Base-by-base conservation (phyloP, 2,113 vertebrate species). In the Hoplias malabaricus region DNA sequence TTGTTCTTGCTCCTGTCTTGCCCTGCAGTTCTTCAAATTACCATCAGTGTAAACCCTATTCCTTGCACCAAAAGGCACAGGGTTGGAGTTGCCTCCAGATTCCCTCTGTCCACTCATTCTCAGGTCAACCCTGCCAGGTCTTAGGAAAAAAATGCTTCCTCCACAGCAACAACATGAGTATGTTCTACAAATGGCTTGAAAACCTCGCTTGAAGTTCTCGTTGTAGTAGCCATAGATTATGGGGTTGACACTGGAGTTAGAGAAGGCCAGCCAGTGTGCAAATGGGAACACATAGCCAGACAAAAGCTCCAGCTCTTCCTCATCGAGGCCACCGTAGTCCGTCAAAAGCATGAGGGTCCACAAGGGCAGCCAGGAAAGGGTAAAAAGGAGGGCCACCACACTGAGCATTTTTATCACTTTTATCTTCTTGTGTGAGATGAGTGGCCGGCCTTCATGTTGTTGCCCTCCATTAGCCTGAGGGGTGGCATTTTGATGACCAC, bases 211-310 rank as follows among this genome's bases (percentile, higher is more conserved):
- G 72, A 94, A 94, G 83, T 94, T 94, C 81, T 94, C 90, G 13
- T 94, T 94, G 85, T 91, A 94, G 87, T 94, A 94, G 33, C 93
- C 93, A 0, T 94, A 94, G 75, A 94, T 93, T 63, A 94, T 92
- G 34, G 93, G 93, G 84, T 94, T 94, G 68, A 94, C 53, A 1
- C 93, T 92, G 25, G 92, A 93, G 85, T 94, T 94, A 4, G 92
- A 90, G 81, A 94, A 94, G 21, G 93, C 93, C n/a, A 94, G 85
- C 93, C 93, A 94, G 71, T 94, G 93, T 1, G 93, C 89, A 4
- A 93, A 93, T 0, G 93, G 93, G 50, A 93, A 94, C 43, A 93
- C 82, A 56, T 93, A 94, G 56, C 91, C 87, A 0, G 90, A 89
- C 27, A 94, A 83, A 1, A 93, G 77, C 54, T 92, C 90, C 16